These are phyloP conservation scores for Proteles cristata DNA, from an alignment of 2,113 vertebrate species.

Conservation along the genomic window DNA sequence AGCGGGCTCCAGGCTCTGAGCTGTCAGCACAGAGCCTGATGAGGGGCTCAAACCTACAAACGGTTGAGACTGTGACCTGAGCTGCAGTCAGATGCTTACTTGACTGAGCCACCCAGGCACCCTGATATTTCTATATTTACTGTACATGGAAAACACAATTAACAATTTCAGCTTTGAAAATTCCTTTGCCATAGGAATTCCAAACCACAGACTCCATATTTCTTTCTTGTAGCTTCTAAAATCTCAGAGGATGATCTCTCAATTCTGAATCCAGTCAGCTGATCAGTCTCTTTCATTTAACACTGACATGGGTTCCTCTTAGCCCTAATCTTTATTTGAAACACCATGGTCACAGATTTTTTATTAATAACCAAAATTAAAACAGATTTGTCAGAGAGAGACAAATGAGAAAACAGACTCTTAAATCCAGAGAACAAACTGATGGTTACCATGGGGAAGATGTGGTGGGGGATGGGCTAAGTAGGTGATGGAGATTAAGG, in stretches of 20 bases:
- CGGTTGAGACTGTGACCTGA: too few species aligned
- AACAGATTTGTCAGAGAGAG: background rate
- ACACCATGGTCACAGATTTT: background rate
- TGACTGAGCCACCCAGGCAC: too few species aligned
- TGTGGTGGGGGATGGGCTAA: background rate
- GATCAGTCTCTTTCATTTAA: background rate
- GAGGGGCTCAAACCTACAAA: too few species aligned
- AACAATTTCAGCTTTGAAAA: conserved; percentile 1
- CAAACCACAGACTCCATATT: background rate
- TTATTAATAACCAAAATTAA: conserved; percentile 5
- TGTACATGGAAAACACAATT: background rate
- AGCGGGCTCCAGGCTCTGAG: too few species aligned
- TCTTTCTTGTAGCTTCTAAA: background rate
- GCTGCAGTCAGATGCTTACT: too few species aligned
- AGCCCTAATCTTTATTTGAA: background rate
- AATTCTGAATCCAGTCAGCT: background rate
- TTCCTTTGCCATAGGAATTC: background rate
- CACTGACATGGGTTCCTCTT: background rate
- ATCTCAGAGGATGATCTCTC: background rate
- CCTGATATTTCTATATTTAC: background rate
- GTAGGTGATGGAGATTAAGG: background rate
- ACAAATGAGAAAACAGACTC: background rate
- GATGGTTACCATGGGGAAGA: background rate
- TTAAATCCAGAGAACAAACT: background rate
- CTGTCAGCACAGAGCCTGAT: too few species aligned